Conservation (phyloP, 2,888 invertebrate species). For the Colostygia pectinataria region DNA sequence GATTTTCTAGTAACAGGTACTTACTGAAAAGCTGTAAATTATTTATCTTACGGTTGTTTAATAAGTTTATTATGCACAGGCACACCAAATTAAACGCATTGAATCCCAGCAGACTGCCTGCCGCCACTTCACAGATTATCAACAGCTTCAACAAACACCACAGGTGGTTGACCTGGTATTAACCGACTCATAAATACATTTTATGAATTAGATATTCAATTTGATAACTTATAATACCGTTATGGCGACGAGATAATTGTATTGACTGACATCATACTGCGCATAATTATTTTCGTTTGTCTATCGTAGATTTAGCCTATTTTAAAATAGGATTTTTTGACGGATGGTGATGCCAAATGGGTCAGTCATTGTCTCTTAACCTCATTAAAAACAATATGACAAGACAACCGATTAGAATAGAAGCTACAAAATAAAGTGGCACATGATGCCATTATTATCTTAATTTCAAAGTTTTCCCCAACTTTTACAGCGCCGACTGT, state of each 20-base stretch:
- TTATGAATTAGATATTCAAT: slow-evolving; percentile 8
- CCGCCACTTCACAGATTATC: slow-evolving; percentile 24
- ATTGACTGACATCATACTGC: no score
- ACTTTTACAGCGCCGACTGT: no score
- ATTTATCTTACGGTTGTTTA: background rate
- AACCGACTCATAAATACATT: slow-evolving; percentile 24
- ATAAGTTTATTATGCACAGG: background rate
- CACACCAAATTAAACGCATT: slow-evolving; percentile 6
- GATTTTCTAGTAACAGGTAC: no score
- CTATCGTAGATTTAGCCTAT: no score
- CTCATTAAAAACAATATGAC: no score
- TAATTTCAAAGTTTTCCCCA: no score
- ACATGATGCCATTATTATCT: no score
- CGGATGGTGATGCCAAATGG: slow-evolving; percentile 8
- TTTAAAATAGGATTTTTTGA: slow-evolving; percentile 3
- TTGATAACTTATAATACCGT: slow-evolving; percentile 15
- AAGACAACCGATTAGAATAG: no score
- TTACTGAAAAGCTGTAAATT: no score
- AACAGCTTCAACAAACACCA: slow-evolving; percentile 4
- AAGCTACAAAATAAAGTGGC: no score
- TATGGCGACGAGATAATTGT: background rate
- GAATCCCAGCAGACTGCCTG: slow-evolving; percentile 30
- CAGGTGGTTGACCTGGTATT: slow-evolving; percentile 27
- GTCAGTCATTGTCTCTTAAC: background rate
- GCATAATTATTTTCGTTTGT: no score